Evolutionary conservation across 2,797 vertebrate species (phyloP), one percentile per base, ranked within the genome.

Genomic region (Chloroceryle amazona): DNA sequence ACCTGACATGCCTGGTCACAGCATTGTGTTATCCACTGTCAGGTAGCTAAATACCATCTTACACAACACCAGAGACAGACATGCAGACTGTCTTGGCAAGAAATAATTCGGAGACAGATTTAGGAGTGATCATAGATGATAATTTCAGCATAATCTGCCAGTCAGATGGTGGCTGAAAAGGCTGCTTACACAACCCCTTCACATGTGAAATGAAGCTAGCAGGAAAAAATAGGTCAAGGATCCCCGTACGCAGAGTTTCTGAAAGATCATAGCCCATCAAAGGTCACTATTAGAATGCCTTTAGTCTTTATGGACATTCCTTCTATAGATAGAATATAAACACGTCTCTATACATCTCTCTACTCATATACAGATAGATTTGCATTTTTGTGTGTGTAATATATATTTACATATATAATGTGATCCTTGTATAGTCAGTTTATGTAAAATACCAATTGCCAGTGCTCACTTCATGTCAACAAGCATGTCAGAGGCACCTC

Each of bases 81-180:
- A 4, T 2, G 9, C 78, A 90, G 67, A 11, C 80, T 33, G 21
- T n/a, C 76, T 75, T 93, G 96, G 90, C 92, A 90, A 81, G 83
- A 19, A 70, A 8, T 44, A 89, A 86, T 79, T 90, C 73, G 84
- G 80, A 84, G 73, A 47, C n/a, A 93, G 90, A 86, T 68, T 58
- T 81, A 68, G 60, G 81, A 89, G 88, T 75, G 94, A 92, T 67
- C 90, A 73, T 2, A 92, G 81, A 66, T 73, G 71, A 90, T 66
- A 22, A 70, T 95, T 95, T 84, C 88, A 89, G 71, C 26, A 66
- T 57, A 73, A 95, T 41, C 47, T 92, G 82, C 71, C 78, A 80
- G 81, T 67, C 70, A 92, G 88, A 65, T 60, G 51, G 58, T 26
- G 44, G 28, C 70, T 93, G 63, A 76, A 89, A 95, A 86, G 60